Base-by-base conservation (phyloP, 2,888 invertebrate genomes). In the Perdita meconis region DNA sequence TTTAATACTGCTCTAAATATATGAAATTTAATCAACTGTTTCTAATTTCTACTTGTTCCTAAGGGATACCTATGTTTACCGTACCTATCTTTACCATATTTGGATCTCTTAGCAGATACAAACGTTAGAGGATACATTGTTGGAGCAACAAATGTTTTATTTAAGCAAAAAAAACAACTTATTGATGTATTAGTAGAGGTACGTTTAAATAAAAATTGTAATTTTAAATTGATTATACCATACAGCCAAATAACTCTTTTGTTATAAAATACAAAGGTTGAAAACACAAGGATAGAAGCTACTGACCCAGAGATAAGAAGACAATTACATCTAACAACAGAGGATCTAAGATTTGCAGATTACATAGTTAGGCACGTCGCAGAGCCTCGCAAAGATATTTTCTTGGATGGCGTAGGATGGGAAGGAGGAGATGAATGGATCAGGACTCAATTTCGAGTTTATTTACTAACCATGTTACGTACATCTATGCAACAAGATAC, bases 61-160 rank as follows among this genome's bases (percentile, higher is more conserved):
- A 89, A 95, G 95, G 99, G 99, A 57, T 97, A 97, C 90, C 94
- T 99, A 16, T 99, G 98, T 92, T 95, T 99, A 92, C 99, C 99
- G 19, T 99, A 99, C 92, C 93, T 99, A 80, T 98, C 98, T 2
- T 93, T 99, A 82, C 98, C 98, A 84, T 98, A 98, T 92, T 95
- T 99, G 93, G 99, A 99, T 93, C 93, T 98, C 69, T 93, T 99
- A 66, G 95, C 96, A 60, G 98, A 98, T 92, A 94, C 96, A 2
- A 97, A 97, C 85, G 97, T 98, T 6, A 93, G 96, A 78, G 97
- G 96, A 34, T 97, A 97, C 92, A 94, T 98, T 53, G 97, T 98
- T 72, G 99, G 99, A 44, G 99, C 99, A n/a, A 99, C 99, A 16
- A 99, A 99, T 93, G 96, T 98, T n/a, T 93, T 99, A 42, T 99